phyloP scores from a whole-genome alignment of 2,888 invertebrate genomes.

The Ditylenchus weischeri region DNA sequence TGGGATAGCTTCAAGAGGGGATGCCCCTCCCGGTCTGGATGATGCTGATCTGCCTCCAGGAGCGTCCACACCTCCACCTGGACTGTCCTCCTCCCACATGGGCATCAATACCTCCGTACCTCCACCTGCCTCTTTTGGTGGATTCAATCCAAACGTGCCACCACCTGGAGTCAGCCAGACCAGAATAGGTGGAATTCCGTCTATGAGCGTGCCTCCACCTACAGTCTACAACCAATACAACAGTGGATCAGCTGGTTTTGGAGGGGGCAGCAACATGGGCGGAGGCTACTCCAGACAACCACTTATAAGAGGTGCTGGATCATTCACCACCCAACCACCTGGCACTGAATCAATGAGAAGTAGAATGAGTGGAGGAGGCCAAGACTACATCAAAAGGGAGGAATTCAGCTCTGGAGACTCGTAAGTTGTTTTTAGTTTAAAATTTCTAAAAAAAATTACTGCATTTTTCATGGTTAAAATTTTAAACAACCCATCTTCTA shows the following conservation, averaged over 20 bases:
- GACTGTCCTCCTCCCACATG: background rate
- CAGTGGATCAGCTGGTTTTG: slow-evolving; percentile 13
- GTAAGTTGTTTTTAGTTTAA: slow-evolving; percentile 10
- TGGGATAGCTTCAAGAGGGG: slow-evolving; percentile 2
- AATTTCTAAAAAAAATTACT: too few relatives aligned
- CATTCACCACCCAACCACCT: background rate
- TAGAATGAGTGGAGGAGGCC: slow-evolving; percentile 1
- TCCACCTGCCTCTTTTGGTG: slow-evolving; percentile 16
- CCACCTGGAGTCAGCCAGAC: slow-evolving; percentile 17
- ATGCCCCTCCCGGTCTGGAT: slow-evolving; percentile 31
- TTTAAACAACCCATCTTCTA: too few relatives aligned
- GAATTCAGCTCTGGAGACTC: slow-evolving; percentile 13
- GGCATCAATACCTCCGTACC: slow-evolving; percentile 21
- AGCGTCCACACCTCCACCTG: slow-evolving; percentile 17
- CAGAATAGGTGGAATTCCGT: slow-evolving; percentile 1
- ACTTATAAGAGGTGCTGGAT: background rate
- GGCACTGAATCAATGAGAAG: slow-evolving; percentile 8
- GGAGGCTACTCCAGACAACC: too few relatives aligned
- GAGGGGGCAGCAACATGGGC: background rate
- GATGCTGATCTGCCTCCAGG: slow-evolving; percentile 21
- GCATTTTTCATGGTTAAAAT: too few relatives aligned
- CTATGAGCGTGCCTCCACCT: slow-evolving; percentile 27
- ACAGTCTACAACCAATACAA: slow-evolving; percentile 17
- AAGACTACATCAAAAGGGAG: slow-evolving; percentile 1
- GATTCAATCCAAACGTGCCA: slow-evolving; percentile 31